Base-by-base conservation (phyloP, 2,888 invertebrate species). In the Pyrocoelia pectoralis region DNA sequence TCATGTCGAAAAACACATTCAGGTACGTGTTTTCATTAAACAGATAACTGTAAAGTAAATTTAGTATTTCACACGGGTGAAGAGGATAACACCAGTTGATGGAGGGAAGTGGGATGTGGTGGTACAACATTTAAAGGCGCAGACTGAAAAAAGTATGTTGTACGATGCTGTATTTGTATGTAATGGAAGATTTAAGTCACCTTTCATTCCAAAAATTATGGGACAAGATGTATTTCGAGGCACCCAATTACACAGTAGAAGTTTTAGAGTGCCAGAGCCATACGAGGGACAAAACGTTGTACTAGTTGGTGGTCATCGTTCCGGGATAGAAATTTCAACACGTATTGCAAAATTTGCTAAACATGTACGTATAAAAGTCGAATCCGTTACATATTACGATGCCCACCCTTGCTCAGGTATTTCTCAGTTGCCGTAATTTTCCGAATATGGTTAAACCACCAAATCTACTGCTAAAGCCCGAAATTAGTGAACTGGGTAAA, bases 241-340 rank as follows among this genome's bases (percentile, higher is more conserved):
- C 73, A 74, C 70, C 38, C 79, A 79, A 62, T 68, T 79, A 13
- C 97, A 97, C 83, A 95, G 95, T 75, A 94, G 95, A 79, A 89
- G 93, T 74, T 97, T 94, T 80, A 84, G 95, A 59, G 12, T 13
- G 29, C 89, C 93, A 0, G 88, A 90, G 53, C 78, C 84, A 9
- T 96, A 90, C 78, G 70, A 80, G 15, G 88, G 83, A 54, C 86
- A 88, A 75, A 83, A 82, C 1, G 93, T 96, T 0, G 84, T 94
- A 15, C 89, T 95, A 4, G 83, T 97, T 14, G 96, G 96, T 1
- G 95, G 93, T 0, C 94, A 93, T 0, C 92, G 94, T 14, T 95
- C 95, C 1, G 96, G 95, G n/a, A 85, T 91, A 80, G 93, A 92
- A 78, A 84, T 92, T 28, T 88, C 90, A 0, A 50, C 59, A 2